Evolutionary conservation across 2,888 invertebrate species (phyloP).

Genomic region (Calliopum simillimum): DNA sequence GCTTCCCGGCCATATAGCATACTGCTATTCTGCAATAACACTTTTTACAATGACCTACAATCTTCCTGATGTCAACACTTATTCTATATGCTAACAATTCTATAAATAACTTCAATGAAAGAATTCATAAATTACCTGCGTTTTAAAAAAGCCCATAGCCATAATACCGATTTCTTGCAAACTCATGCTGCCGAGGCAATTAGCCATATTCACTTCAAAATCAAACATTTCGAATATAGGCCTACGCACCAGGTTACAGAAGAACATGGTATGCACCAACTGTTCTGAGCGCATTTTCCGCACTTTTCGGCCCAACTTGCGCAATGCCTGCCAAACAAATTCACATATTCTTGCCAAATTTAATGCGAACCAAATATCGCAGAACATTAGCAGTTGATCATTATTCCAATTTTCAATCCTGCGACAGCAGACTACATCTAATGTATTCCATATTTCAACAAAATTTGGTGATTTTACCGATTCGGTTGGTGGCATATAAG

Average conservation of each 20-base stretch:
- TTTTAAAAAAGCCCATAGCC: slow-evolving; percentile 84
- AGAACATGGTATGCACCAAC: slow-evolving; percentile 77
- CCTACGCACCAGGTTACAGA: slow-evolving; percentile 72
- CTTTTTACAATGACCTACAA: too few relatives aligned
- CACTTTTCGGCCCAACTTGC: slow-evolving; percentile 71
- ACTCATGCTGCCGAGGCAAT: slow-evolving; percentile 70
- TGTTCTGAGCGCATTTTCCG: slow-evolving; percentile 73
- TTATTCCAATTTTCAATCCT: slow-evolving; percentile 69
- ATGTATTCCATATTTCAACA: slow-evolving; percentile 74
- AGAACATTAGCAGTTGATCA: slow-evolving; percentile 71
- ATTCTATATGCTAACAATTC: too few relatives aligned
- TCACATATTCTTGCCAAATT: slow-evolving; percentile 71
- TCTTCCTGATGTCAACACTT: too few relatives aligned
- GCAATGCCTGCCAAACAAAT: slow-evolving; percentile 70
- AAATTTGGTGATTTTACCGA: slow-evolving; percentile 72
- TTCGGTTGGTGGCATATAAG: slow-evolving; percentile 69
- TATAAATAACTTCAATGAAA: too few relatives aligned
- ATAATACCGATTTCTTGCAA: slow-evolving; percentile 78
- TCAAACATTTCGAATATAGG: slow-evolving; percentile 74
- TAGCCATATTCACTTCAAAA: slow-evolving; percentile 72
- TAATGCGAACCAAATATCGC: slow-evolving; percentile 75
- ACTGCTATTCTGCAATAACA: too few relatives aligned
- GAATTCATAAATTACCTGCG: slow-evolving; percentile 48
- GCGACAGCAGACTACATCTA: slow-evolving; percentile 75
- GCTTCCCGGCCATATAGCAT: too few relatives aligned